Conservation (phyloP, 92 coral and sea anemone species). For the Epizoanthus scotinus region DNA sequence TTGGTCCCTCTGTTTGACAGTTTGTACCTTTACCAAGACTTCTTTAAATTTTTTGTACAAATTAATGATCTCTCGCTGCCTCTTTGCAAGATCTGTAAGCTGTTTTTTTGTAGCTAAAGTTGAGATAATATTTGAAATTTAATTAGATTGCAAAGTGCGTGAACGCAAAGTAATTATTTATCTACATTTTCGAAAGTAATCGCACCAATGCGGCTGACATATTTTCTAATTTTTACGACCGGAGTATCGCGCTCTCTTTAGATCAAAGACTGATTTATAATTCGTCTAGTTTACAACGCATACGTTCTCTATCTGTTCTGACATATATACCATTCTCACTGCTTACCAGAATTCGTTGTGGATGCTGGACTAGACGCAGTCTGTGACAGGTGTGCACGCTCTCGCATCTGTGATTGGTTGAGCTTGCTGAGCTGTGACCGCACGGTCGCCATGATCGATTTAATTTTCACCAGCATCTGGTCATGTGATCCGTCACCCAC, state of each 20-base stretch:
- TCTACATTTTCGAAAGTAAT: no score
- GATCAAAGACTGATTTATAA: no score
- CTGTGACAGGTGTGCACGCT: conserved; percentile 39
- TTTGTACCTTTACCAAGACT: conserved; percentile 53
- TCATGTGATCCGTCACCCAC: not conserved
- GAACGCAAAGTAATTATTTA: not conserved
- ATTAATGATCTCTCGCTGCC: conserved; percentile 63
- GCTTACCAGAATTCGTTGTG: not conserved
- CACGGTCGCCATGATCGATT: conserved; percentile 53
- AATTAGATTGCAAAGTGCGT: no score
- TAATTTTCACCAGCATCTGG: conserved; percentile 46
- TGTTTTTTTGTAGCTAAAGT: conserved; percentile 39
- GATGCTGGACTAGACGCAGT: not conserved
- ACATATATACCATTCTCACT: no score
- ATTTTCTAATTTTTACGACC: no score
- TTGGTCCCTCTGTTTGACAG: conserved; percentile 44
- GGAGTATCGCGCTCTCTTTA: not conserved
- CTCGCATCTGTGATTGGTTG: conserved; percentile 49
- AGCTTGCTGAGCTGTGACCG: conserved; percentile 59
- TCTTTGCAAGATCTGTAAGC: conserved; percentile 58
- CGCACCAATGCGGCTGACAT: no score
- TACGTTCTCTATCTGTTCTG: no score
- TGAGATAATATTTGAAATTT: not conserved
- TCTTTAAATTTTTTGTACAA: conserved; percentile 63
- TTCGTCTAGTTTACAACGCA: no score